Evolutionary conservation across 2,797 vertebrate genomes (phyloP).

Genomic region (Labroides dimidiatus): DNA sequence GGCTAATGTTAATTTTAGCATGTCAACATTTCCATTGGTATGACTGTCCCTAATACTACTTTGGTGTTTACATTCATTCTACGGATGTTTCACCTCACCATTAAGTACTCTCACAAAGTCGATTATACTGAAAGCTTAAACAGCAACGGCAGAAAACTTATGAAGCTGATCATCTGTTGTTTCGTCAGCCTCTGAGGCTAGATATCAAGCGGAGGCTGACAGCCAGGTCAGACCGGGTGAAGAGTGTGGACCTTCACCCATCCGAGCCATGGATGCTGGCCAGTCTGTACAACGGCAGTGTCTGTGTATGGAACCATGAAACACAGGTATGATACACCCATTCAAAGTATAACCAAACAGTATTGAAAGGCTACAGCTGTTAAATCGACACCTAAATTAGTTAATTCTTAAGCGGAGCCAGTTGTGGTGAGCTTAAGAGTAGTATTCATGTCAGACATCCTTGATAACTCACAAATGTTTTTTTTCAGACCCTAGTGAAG

Average conservation of each 20-base stretch:
- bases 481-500: constrained; percentile 94
- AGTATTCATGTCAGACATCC: neutral
- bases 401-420: neutral
- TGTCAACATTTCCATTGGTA: constrained; percentile 27
- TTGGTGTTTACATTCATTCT: neutral
- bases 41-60: neutral
- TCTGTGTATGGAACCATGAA: constrained; percentile 99
- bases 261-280: constrained; percentile 99
- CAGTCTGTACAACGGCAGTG: constrained; percentile 97
- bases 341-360: neutral
- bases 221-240: constrained; percentile 96
- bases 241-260: constrained; percentile 97
- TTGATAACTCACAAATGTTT: neutral
- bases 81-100: too few species aligned
- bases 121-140: too few species aligned
- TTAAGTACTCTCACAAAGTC: too few species aligned
- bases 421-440: neutral
- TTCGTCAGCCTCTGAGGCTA: constrained; percentile 93
- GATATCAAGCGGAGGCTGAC: constrained; percentile 98
- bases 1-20: constrained; percentile 4
- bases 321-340: constrained; percentile 86
- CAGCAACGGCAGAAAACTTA: neutral
- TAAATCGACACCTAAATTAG: neutral
- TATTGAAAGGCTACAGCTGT: neutral
- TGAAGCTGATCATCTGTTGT: neutral